Evolutionary conservation across 2,797 vertebrate species (phyloP).

Genomic region (Benthosema pterotum): DNA sequence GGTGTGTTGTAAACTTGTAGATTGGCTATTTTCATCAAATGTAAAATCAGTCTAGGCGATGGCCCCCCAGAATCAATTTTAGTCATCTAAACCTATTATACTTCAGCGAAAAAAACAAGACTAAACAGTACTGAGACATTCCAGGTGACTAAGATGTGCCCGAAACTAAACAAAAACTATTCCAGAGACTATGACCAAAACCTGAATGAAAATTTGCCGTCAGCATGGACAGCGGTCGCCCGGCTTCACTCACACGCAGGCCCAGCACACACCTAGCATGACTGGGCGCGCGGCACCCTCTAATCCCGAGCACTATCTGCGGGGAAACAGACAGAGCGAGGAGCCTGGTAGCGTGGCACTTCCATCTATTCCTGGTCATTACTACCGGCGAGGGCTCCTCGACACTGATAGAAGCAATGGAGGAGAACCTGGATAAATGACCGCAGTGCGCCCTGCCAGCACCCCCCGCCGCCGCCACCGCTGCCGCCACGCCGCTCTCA

Average conservation of each 20-base stretch:
- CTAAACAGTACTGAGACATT: too few relatives aligned
- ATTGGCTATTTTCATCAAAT: too few relatives aligned
- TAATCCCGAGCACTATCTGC: conserved; percentile 69
- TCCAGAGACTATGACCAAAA: too few relatives aligned
- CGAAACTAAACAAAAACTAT: too few relatives aligned
- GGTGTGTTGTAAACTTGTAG: too few relatives aligned
- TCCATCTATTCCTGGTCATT: conserved; percentile 71
- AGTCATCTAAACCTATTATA: too few relatives aligned
- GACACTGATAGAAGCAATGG: conserved; percentile 66
- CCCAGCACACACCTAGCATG: conserved; percentile 48
- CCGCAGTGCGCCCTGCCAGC: conserved; percentile 61
- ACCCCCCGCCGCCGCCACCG: conserved; percentile 44
- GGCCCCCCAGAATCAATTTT: too few relatives aligned
- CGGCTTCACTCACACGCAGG: conserved; percentile 25
- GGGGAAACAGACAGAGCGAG: conserved; percentile 57
- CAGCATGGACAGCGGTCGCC: too few relatives aligned
- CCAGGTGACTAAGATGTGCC: too few relatives aligned
- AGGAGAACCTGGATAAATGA: conserved; percentile 76
- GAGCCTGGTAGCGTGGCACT: conserved; percentile 56
- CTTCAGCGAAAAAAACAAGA: too few relatives aligned
- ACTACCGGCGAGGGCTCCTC: conserved; percentile 53
- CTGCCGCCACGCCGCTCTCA: neutral
- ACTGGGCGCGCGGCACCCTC: conserved; percentile 49
- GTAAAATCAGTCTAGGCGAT: too few relatives aligned
- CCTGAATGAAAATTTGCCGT: too few relatives aligned